Conservation (phyloP, 2,888 invertebrate genomes). For the Hydrotaea diabolus region DNA sequence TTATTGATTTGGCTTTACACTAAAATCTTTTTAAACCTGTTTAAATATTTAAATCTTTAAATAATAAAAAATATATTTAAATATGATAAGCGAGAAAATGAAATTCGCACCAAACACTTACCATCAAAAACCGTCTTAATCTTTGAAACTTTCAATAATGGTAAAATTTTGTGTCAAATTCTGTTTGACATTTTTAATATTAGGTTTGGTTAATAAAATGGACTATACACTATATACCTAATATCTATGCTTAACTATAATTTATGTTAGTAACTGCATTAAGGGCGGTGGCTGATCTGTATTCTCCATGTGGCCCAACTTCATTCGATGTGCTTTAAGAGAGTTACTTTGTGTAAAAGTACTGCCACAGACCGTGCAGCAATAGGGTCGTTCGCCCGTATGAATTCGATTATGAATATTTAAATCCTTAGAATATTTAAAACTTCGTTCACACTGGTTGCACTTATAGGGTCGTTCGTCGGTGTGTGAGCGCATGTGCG, state of each 20-base stretch:
- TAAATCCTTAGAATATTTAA: slow-evolving; percentile 65
- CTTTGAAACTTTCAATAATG: too few species aligned
- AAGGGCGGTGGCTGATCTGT: background rate
- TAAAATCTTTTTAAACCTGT: too few species aligned
- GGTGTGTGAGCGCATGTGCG: slow-evolving; percentile 63
- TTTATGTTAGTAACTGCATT: slow-evolving; percentile 7
- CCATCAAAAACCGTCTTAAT: too few species aligned
- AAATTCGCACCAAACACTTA: too few species aligned
- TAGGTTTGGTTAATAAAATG: background rate
- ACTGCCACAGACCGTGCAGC: slow-evolving; percentile 59
- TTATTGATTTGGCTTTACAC: too few species aligned
- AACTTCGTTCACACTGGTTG: slow-evolving; percentile 59
- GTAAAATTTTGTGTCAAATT: too few species aligned
- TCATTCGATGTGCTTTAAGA: slow-evolving; percentile 55
- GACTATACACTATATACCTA: background rate
- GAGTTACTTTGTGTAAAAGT: slow-evolving; percentile 63
- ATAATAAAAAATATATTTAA: too few species aligned
- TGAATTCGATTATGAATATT: slow-evolving; percentile 63
- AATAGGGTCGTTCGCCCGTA: slow-evolving; percentile 61
- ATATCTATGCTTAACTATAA: background rate
- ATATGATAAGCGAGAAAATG: too few species aligned
- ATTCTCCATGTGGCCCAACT: slow-evolving; percentile 58
- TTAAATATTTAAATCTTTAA: too few species aligned
- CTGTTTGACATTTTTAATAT: background rate
- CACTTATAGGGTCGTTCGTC: slow-evolving; percentile 62